A percentile compares a stretch with the other conserved stretches of the same genome.
These are phyloP conservation scores for Calliphora vomitoria DNA, from an alignment of 2,888 invertebrate species.

Conservation along the genomic window DNA sequence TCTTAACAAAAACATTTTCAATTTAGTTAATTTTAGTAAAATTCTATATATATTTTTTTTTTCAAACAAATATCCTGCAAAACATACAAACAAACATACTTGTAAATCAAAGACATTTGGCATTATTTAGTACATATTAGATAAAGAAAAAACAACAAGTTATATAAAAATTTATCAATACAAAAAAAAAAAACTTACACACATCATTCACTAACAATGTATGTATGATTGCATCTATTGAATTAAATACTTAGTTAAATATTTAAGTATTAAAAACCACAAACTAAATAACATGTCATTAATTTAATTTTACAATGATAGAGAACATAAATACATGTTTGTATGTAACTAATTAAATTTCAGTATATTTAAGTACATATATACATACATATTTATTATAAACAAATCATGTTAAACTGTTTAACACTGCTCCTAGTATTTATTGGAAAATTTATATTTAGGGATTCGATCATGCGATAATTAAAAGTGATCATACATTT, in stretches of 20 bases:
- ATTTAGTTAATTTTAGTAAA: conserved; percentile 58
- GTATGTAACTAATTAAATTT: too few relatives aligned
- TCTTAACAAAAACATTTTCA: conserved; percentile 42
- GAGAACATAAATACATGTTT: too few relatives aligned
- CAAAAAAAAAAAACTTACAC: background rate
- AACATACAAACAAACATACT: background rate
- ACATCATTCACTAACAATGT: too few relatives aligned
- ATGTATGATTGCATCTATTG: too few relatives aligned
- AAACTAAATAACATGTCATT: conserved; percentile 26
- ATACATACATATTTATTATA: too few relatives aligned
- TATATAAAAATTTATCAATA: background rate
- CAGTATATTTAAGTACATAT: too few relatives aligned
- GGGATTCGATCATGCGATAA: too few relatives aligned
- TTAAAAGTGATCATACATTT: too few relatives aligned
- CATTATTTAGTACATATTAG: background rate
- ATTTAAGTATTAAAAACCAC: conserved; percentile 9
- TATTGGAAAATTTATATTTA: too few relatives aligned
- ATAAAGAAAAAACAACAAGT: background rate
- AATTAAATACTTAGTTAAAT: conserved; percentile 29
- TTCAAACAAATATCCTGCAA: conserved; percentile 4
- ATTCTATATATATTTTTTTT: conserved; percentile 23
- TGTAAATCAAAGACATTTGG: conserved; percentile 13
- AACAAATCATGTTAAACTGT: too few relatives aligned
- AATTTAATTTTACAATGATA: conserved; percentile 18
- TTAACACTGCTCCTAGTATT: too few relatives aligned